Conservation (phyloP, 2,113 vertebrate genomes). For the Pipra filicauda region DNA sequence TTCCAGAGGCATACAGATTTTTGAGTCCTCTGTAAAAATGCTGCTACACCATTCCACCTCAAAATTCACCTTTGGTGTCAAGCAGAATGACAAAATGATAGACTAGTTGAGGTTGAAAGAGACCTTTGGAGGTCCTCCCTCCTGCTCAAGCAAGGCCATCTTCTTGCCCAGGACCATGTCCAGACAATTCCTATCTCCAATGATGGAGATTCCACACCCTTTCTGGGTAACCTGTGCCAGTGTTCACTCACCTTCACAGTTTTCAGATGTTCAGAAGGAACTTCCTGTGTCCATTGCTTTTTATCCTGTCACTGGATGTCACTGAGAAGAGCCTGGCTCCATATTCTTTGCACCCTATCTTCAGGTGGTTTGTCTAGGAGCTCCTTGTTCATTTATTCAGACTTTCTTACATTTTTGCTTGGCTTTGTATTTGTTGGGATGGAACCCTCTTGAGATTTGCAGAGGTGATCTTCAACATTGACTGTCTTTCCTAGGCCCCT, state of each 20-base stretch:
- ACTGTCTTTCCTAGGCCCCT: neutral
- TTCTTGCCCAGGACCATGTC: neutral
- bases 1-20: neutral
- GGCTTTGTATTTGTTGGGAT: neutral
- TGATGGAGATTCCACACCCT: neutral
- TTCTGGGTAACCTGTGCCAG: neutral
- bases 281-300: neutral
- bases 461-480: neutral
- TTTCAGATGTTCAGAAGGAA: neutral
- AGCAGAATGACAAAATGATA: neutral
- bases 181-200: neutral
- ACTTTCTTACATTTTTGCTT: neutral
- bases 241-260: neutral
- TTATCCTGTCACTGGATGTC: neutral
- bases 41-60: neutral
- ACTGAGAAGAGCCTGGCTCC: neutral
- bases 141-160: neutral
- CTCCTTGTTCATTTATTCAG: neutral
- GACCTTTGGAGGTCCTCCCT: fast-evolving
- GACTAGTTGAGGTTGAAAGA: neutral
- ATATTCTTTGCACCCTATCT: neutral
- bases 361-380: neutral
- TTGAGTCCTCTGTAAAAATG: neutral
- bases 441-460: neutral
- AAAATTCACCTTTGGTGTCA: neutral